phyloP scores from a whole-genome alignment of 2,113 vertebrate species.

The Synchiropus splendidus region DNA sequence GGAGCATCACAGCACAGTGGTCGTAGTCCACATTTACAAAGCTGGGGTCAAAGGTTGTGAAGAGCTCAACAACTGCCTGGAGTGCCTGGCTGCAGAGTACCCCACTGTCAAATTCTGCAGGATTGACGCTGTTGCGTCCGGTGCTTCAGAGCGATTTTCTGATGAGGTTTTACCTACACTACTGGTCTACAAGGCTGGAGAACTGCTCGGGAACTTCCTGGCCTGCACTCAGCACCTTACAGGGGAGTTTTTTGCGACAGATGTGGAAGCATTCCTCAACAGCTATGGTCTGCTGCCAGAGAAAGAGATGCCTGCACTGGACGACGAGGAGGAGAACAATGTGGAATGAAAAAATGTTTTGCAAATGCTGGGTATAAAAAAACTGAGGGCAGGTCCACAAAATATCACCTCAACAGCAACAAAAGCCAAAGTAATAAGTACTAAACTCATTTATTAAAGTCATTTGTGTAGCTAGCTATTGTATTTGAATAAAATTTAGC shows the following conservation, averaged over 20 bases:
- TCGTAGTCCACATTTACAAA: slow-evolving; percentile 90
- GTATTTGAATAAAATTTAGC: too few species aligned
- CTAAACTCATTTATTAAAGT: too few species aligned
- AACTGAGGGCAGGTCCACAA: too few species aligned
- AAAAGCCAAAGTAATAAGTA: too few species aligned
- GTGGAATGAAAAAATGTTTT: slow-evolving; percentile 62
- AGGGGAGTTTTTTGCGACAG: slow-evolving; percentile 86
- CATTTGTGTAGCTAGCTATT: too few species aligned
- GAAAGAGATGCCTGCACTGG: slow-evolving; percentile 65
- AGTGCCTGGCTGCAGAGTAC: slow-evolving; percentile 80
- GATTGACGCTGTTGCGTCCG: slow-evolving; percentile 80
- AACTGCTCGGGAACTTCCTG: slow-evolving; percentile 92
- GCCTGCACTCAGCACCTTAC: slow-evolving; percentile 78
- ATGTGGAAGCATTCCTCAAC: slow-evolving; percentile 89
- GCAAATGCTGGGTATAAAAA: background rate
- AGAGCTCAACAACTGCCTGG: slow-evolving; percentile 78
- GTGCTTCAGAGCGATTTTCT: slow-evolving; percentile 84
- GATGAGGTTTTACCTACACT: slow-evolving; percentile 81
- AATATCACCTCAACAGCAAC: too few species aligned
- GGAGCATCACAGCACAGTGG: slow-evolving; percentile 79
- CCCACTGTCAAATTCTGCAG: slow-evolving; percentile 88
- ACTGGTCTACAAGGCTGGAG: slow-evolving; percentile 89
- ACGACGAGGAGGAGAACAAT: slow-evolving; percentile 63
- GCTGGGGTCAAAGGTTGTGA: slow-evolving; percentile 78
- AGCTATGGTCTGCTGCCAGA: slow-evolving; percentile 91